Percentiles rank a stretch among this genome's conserved stretches.
These are phyloP conservation scores for Pogoniulus pusillus DNA, from an alignment of 2,797 vertebrate genomes.

Conservation along the genomic window DNA sequence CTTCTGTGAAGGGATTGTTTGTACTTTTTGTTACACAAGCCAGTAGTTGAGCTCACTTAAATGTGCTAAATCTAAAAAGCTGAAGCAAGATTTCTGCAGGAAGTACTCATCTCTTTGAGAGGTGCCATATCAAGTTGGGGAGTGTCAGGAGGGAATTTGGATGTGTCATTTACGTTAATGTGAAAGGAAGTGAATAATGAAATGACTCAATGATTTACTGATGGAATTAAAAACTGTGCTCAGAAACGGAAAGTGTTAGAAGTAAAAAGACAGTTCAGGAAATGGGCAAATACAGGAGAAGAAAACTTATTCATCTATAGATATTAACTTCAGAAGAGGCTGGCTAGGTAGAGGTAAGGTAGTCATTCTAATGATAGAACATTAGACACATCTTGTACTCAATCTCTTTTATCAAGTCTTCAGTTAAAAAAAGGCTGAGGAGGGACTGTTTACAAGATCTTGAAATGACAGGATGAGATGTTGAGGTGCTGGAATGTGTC, in stretches of 20 bases:
- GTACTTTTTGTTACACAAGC: neutral
- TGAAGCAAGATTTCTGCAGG: neutral
- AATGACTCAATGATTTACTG: neutral
- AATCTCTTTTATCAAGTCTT: neutral
- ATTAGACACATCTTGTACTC: neutral
- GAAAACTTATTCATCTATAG: neutral
- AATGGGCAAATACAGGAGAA: neutral
- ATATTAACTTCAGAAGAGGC: neutral
- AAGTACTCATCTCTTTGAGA: neutral
- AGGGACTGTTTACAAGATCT: too few species aligned
- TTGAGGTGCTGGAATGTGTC: too few species aligned
- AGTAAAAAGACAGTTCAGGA: neutral
- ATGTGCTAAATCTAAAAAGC: neutral
- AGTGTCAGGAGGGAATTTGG: neutral
- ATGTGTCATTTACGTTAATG: neutral
- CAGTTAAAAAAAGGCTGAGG: neutral
- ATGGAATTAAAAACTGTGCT: neutral
- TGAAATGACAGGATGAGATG: too few species aligned
- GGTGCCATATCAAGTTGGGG: neutral
- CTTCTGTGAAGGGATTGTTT: neutral
- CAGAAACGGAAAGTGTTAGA: neutral
- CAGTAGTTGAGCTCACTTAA: neutral
- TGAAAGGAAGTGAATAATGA: slow-evolving; percentile 4
- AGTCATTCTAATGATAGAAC: neutral
- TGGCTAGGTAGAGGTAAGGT: neutral